Base-by-base conservation (phyloP, 2,113 vertebrate genomes). In the Mionectes macconnelli region DNA sequence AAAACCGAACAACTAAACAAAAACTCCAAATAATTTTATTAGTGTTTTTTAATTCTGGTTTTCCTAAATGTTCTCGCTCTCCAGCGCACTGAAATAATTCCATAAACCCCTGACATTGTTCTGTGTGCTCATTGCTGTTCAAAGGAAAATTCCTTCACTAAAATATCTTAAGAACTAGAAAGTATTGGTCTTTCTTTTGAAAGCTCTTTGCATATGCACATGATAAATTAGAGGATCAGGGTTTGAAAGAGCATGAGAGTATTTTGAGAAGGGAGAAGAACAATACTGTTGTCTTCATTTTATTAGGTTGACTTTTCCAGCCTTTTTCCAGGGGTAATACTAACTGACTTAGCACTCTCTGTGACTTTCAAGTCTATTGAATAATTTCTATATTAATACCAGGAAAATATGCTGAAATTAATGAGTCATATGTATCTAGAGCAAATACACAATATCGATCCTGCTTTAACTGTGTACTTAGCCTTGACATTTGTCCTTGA, bases 401-500 rank as follows among this genome's bases (percentile, higher is more conserved):
- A 85, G 89, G 88, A 94, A 94, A 88, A 95, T 93, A 87, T 68
- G 64, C 93, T 93, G 90, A 96, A 90, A 92, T 84, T 73, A 66
- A 82, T 82, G 80, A 84, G 81, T 84, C 74, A n/a, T 90, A 70
- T 14, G 0, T 94, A 68, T 91, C 81, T 87, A 95, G 83, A 94
- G 86, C 92, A 96, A 93, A 94, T 77, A 87, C 27, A 35, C 59
- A 42, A 6, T 94, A 97, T 97, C 80, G 94, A 97, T 96, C 84
- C 56, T 85, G 63, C 64, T 78, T 93, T 84, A 79, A 50, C 69
- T 97, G 83, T 97, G 67, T 93, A 84, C 78, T 95, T 89, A 93
- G 91, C 97, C 94, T 97, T 97, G 97, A 94, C 88, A 93, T 93
- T 90, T 96, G 92, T 93, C 96, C 95, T 97, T 96, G 94, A 93